phyloP scores from a whole-genome alignment of 2,113 vertebrate species.

The Nycticryphes semicollaris region DNA sequence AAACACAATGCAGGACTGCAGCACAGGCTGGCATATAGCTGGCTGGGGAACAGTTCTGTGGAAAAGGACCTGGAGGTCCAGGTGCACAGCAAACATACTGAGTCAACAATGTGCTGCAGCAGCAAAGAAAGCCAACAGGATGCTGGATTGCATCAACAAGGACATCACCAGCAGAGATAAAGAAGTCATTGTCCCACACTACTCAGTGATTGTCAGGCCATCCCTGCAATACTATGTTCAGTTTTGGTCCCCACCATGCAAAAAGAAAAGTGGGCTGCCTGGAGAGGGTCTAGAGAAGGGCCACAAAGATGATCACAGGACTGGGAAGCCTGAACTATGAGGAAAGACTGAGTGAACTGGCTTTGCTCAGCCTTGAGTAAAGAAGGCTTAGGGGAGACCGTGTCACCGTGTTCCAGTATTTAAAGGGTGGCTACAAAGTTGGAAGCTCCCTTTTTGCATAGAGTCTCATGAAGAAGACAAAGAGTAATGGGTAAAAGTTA shows the following conservation, averaged over 20 bases:
- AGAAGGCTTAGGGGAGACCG: background rate
- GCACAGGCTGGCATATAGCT: background rate
- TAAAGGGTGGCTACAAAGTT: background rate
- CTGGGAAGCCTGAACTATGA: background rate
- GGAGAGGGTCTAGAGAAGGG: background rate
- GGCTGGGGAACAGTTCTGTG: background rate
- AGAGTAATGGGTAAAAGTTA: background rate
- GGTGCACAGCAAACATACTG: background rate
- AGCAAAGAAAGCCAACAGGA: background rate
- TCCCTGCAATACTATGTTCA: background rate
- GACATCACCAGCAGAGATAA: background rate
- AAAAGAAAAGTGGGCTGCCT: background rate
- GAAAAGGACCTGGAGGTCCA: fast-evolving
- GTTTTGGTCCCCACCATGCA: background rate
- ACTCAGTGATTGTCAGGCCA: background rate
- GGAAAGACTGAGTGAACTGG: background rate
- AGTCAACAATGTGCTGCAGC: background rate
- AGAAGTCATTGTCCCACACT: background rate
- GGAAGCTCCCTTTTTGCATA: background rate
- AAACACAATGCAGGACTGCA: background rate
- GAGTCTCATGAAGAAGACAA: background rate
- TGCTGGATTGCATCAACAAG: background rate
- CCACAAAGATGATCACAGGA: background rate
- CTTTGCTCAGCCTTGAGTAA: background rate
- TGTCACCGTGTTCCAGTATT: background rate